These are phyloP conservation scores for Orthonyx spaldingii DNA, from an alignment of 2,113 vertebrate genomes.

Conservation along the genomic window DNA sequence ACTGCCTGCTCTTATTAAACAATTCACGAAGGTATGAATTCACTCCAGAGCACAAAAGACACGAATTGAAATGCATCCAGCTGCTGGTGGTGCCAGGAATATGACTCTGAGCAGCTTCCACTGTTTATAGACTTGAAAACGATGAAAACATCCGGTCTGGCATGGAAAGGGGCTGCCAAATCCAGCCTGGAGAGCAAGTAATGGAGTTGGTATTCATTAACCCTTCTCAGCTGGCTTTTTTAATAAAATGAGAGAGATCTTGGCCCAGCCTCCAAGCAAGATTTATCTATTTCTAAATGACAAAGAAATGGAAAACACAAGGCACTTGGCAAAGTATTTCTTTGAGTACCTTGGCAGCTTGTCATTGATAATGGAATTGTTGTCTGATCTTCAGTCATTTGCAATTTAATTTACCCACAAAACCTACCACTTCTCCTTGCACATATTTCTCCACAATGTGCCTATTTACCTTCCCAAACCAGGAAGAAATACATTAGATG, in stretches of 20 bases:
- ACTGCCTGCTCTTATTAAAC: neutral
- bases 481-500: conserved; percentile 34
- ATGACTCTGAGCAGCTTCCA: neutral
- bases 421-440: conserved; percentile 12
- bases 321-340: neutral
- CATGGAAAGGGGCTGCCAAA: neutral
- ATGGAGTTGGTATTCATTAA: conserved; percentile 1
- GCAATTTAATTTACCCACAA: conserved; percentile 36
- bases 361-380: conserved; percentile 43
- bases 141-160: neutral
- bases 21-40: neutral
- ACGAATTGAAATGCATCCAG: neutral
- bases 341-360: conserved; percentile 10
- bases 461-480: conserved; percentile 39
- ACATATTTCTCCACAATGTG: conserved; percentile 29
- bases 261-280: neutral
- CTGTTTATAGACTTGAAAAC: neutral
- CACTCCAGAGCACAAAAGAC: neutral
- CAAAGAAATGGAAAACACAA: neutral
- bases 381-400: conserved; percentile 49
- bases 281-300: conserved; percentile 11
- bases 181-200: neutral
- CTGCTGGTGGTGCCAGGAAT: neutral
- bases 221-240: neutral
- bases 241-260: neutral